Evolutionary conservation across 2,888 invertebrate genomes (phyloP).

Genomic region (Chrysomela aeneicollis): DNA sequence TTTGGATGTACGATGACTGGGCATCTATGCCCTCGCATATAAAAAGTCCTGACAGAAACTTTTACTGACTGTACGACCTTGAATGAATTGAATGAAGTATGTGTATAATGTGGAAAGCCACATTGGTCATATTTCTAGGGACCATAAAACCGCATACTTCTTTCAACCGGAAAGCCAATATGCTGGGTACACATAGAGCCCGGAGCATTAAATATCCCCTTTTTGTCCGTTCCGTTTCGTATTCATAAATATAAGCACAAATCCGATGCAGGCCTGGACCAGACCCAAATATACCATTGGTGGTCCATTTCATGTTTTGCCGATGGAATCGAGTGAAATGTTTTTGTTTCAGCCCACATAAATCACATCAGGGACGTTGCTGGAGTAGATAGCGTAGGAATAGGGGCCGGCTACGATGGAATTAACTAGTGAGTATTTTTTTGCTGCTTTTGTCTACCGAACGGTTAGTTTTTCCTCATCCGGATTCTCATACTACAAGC

Average conservation of each 20-base stretch:
- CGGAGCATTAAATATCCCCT: not conserved
- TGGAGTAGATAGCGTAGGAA: slow-evolving; percentile 86
- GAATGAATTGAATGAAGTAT: too few species aligned
- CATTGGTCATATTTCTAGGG: too few species aligned
- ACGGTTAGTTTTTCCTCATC: not conserved
- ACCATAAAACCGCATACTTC: too few species aligned
- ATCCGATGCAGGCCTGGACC: slow-evolving; percentile 5
- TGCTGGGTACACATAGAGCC: too few species aligned
- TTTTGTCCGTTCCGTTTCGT: not conserved
- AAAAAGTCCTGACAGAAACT: too few species aligned
- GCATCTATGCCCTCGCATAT: too few species aligned
- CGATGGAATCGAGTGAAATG: slow-evolving; percentile 14
- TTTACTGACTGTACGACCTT: too few species aligned
- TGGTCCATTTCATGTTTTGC: slow-evolving; percentile 11
- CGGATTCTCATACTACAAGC: too few species aligned
- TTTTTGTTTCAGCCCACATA: slow-evolving; percentile 78
- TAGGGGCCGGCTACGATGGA: slow-evolving; percentile 90
- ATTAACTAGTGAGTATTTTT: slow-evolving; percentile 83
- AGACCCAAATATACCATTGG: not conserved
- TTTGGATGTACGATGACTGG: too few species aligned
- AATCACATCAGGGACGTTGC: slow-evolving; percentile 87
- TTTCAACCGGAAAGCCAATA: too few species aligned
- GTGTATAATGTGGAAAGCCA: too few species aligned
- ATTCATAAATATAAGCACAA: slow-evolving; percentile 11
- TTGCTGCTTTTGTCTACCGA: not conserved